Evolutionary conservation across 2,888 invertebrate species (phyloP), one percentile per base, ranked within the genome.

Genomic region (Galeruca laticollis): DNA sequence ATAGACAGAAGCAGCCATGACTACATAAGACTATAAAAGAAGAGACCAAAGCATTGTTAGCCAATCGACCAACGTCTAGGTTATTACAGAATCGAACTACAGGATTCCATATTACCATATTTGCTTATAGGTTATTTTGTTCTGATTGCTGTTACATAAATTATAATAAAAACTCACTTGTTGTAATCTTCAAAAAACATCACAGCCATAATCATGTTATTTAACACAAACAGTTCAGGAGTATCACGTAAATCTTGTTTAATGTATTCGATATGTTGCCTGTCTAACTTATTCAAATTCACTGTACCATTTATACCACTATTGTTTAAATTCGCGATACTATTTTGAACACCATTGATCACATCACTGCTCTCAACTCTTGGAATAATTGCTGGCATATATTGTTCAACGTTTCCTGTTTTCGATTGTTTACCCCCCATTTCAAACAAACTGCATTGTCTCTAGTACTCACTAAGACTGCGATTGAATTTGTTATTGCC

Each of bases 101-200:
- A n/a, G n/a, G n/a, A n/a, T 26, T 6, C 26, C 6, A 26, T 26
- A 6, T 26, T 6, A 26, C 6, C 6, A 26, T 6, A 26, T 26
- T 3, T 6, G 26, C 26, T 26, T 26, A 26, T 26, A 26, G 26
- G 26, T 5, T 26, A 26, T 26, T 26, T 26, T 3, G 26, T 26
- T 26, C 26, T 1, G 6, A 26, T 26, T 26, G 3, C 26, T 26
- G 3, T 26, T 26, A 26, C 3, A 26, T 26, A 26, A 26, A 26
- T 26, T 26, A 26, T 26, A 6, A n/a, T n/a, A 26, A 26, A 26
- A 26, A 26, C 89, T 87, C 84, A 94, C 94, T 89, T 88, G 82
- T 94, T 92, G 80, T 89, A 94, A 83, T 94, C 92, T 75, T 91
- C 90, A 79, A 93, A 94, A 85, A 95, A 94, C 84, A 94, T 93